Evolutionary conservation across 1,140 invertebrate species (phyloP), one percentile per base, ranked within the genome.

Genomic region (Papilio polytes): DNA sequence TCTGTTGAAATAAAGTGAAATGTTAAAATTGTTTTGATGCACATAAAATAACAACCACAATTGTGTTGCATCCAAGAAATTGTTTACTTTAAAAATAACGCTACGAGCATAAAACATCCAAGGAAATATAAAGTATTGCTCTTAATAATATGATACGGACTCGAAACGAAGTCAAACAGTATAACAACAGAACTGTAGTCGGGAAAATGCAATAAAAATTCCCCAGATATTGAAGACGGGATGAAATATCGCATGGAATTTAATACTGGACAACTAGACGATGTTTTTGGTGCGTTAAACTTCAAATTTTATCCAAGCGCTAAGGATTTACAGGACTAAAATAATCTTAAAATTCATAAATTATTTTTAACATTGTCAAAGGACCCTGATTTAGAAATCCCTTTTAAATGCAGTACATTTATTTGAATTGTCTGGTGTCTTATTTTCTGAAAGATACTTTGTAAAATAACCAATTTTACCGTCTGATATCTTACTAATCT

Each of bases 181-280:
- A 72, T 72, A 73, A 73, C 41, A 73, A 73, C 36, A 46, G 72
- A n/a, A 20, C 31, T 44, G 36, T 44, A 41, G 72, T 46, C 46
- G 74, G 44, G 46, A 76, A 76, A 74, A 31, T 53, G 74, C 46
- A 76, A 76, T 76, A 76, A 76, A 74, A 76, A 51, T 76, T 51
- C 74, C 41, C 74, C n/a, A 20, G 44, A 53, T 46, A 76, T 15
- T 15, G 72, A 36, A n/a, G 20, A 46, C 46, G 74, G 74, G 74
- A 7, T 12, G 8, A 76, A 74, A 76, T 76, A 53, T 51, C 46
- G 20, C 46, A 20, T 51, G 8, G 26, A 53, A 53, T 76, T 51
- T 76, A 76, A 51, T 48, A 76, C 44, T 44, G 12, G 74, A 26
- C 74, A 31, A 8, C 12, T 31, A 15, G 22, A 66, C 63, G 22